Conservation (phyloP, 2,113 vertebrate species). For the Mesitornis unicolor region DNA sequence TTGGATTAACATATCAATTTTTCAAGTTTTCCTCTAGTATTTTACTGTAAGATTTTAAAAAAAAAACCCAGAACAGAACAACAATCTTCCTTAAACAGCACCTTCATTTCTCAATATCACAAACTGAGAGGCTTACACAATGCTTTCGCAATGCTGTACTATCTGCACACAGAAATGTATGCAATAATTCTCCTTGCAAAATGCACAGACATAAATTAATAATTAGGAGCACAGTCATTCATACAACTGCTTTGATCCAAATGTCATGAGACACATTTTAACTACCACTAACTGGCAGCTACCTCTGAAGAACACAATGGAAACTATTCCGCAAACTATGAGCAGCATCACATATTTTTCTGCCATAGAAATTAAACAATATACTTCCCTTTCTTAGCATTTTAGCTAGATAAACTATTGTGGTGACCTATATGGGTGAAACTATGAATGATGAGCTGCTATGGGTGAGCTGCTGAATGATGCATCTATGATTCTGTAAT, state of each 20-base stretch:
- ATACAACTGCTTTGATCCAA: neutral
- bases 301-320: neutral
- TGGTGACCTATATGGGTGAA: neutral
- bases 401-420: neutral
- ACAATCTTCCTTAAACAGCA: neutral
- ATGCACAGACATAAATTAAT: neutral
- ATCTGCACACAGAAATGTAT: neutral
- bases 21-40: neutral
- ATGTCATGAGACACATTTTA: neutral
- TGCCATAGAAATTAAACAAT: neutral
- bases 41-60: neutral
- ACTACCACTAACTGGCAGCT: neutral
- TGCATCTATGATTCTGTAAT: neutral
- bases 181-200: neutral
- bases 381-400: neutral
- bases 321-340: neutral
- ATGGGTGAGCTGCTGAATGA: neutral
- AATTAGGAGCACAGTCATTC: neutral
- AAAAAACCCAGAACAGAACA: neutral
- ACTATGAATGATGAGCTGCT: too few relatives aligned
- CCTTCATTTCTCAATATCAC: neutral
- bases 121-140: neutral
- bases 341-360: neutral
- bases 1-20: neutral
- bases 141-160: neutral